Base-by-base conservation (phyloP, 2,797 vertebrate species). In the Chlorospingus flavigularis region DNA sequence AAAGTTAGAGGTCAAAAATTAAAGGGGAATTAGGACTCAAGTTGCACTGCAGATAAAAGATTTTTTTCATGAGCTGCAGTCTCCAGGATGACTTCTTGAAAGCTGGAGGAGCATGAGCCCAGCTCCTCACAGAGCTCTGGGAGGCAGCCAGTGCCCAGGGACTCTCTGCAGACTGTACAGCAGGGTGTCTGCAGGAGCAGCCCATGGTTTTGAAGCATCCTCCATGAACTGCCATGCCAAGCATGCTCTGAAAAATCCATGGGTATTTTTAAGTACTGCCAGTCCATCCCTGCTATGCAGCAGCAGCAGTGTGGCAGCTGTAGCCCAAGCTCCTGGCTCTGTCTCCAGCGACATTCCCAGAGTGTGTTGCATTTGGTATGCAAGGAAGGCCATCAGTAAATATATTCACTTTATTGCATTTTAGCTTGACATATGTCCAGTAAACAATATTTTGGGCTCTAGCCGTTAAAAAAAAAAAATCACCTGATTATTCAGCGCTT, bases 401-500 rank as follows among this genome's bases (percentile, higher is more conserved):
- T 93, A 71, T 23, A 88, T 82, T 96, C 94, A 68, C 95, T 97
- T 97, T 74, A 91, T 66, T 87, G 84, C 91, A 55, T 94, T 95
- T 95, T 85, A 88, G 75, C 94, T 96, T 96, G 92, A 97, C 88
- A 88, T 95, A 91, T 95, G 96, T 97, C 94, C 92, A 95, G 93
- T 94, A 96, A 95, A 95, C 91, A 96, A n/a, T 68, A 94, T 88
- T 94, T 91, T 86, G 77, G 66, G 94, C 87, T 87, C 55, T 75
- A 48, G 63, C 71, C 92, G 81, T 76, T 71, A 42, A 62, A 73
- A 21, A 53, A 54, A 51, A 53, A 54, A 48, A 74, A 51, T 14
- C 82, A 89, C 94, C 81, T 91, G 91, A 95, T 95, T 96, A 95
- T 95, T 96, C 96, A 86, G 73, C 1, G 1, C 89, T 92, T 96